Evolutionary conservation across 2,888 invertebrate species (phyloP), one percentile per base, ranked within the genome.

Genomic region (Polymixis flavicincta): DNA sequence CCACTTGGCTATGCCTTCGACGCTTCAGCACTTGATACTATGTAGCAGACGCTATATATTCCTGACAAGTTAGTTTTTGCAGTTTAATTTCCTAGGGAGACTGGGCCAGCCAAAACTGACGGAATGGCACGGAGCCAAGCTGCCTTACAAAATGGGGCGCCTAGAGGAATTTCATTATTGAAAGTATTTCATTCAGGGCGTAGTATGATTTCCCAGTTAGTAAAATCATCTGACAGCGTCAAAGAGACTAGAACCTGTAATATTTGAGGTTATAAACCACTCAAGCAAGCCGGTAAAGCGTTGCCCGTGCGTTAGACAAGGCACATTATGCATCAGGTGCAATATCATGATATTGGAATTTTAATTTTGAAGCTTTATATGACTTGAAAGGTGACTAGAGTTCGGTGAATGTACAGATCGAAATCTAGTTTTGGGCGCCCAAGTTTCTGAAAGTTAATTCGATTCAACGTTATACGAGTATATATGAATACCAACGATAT

Each of bases 141-240:
- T 88, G 88, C 87, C 89, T 88, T 84, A 89, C 85, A 85, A 91
- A 93, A 91, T 89, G 92, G 92, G 88, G 88, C 89, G 89, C 85
- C 83, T 81, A 78, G 84, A 90, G 91, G 94, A 95, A 95, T 95
- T 95, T 93, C 92, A 95, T 95, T 94, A 95, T 92, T 91, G 90
- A 92, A 93, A 94, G 93, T 93, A 93, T 94, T 93, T 90, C 88
- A 89, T 89, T 91, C 86, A 79, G 79, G 77, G 79, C 69, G 77
- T 66, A 74, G 57, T 78, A 84, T 85, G 80, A 85, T 84, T 84
- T 82, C 73, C 57, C 74, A 78, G 69, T 48, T 80, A 59, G 68
- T 86, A 82, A 86, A 85, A 77, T 84, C 32, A 76, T 63, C 60
- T 78, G 76, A 65, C 45, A 75, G 48, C 55, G 32, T 79, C 85